Evolutionary conservation across 2,888 invertebrate genomes (phyloP), one percentile per base, ranked within the genome.

Genomic region (Philaethria dido): DNA sequence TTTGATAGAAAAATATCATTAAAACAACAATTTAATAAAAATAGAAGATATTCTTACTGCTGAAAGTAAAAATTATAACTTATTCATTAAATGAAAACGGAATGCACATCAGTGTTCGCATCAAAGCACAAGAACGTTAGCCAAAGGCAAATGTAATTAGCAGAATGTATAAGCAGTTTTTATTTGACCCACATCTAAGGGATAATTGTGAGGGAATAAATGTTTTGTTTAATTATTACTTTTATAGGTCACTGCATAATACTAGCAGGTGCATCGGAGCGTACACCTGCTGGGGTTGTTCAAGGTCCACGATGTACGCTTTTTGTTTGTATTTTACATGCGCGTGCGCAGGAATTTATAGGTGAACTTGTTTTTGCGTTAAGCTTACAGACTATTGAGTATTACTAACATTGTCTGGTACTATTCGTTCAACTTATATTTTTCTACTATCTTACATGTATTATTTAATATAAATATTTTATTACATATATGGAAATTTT

Each of bases 161-260:
- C 61, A 81, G 78, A 78, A 75, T 73, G 67, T 70, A 61, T 66
- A 77, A 42, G 20, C 36, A 77, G 79, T 84, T 84, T 82, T 86
- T 84, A 81, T 86, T 87, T 91, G 92, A 92, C 92, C 92, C 90
- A 92, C 87, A 90, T 91, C 85, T 85, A 89, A 81, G 85, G 87
- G 77, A 85, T 88, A 88, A 87, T 86, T 87, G 84, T 75, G 78
- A 81, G 74, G 78, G 82, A 81, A 89, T 88, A 88, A 85, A 88
- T 52, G 52, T 52, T 29, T 88, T 89, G 85, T 87, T 85, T 89
- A 89, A 89, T 90, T 89, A 91, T 84, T 85, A 79, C 87, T 87
- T 90, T 92, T 89, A 92, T 92, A 92, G 92, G 92, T 92, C 91
- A 92, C 83, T 82, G 83, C 83, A 85, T 88, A 86, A 86, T 80